These are phyloP conservation scores for Branchipolynoe longqiensis DNA, from an alignment of 2,888 invertebrate species.

Conservation along the genomic window DNA sequence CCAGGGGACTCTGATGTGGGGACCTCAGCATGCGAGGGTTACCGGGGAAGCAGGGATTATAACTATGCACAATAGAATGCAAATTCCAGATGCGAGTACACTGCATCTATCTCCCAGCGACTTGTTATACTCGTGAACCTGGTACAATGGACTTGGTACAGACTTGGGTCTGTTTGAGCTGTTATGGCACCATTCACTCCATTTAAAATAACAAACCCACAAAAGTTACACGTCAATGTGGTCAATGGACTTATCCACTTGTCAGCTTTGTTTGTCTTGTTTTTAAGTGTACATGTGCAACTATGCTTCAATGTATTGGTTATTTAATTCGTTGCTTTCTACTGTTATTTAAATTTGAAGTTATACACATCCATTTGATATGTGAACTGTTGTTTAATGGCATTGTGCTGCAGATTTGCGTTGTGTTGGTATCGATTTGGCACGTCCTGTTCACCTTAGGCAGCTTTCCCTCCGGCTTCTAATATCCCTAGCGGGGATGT, in stretches of 20 bases:
- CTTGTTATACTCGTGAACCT: no score
- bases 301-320: slow-evolving; percentile 16
- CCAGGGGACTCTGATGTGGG: neutral
- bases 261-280: no score
- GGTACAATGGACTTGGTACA: no score
- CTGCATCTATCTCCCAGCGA: neutral
- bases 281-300: slow-evolving; percentile 12
- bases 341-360: slow-evolving; percentile 39
- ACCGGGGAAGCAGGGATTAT: neutral
- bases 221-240: no score
- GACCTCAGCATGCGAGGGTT: neutral
- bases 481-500: neutral
- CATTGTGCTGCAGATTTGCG: slow-evolving; percentile 25
- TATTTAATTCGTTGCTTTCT: slow-evolving; percentile 40
- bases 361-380: slow-evolving; percentile 18
- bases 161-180: no score
- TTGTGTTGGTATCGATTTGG: slow-evolving; percentile 19
- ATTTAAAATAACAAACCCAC: no score
- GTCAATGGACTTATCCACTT: no score
- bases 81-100: neutral
- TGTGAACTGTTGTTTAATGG: slow-evolving; percentile 41
- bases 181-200: no score
- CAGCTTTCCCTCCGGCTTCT: slow-evolving; percentile 21
- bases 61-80: slow-evolving; percentile 36
- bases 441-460: slow-evolving; percentile 5